Conservation (phyloP, 2,888 invertebrate genomes). For the Heliconius ismenius region DNA sequence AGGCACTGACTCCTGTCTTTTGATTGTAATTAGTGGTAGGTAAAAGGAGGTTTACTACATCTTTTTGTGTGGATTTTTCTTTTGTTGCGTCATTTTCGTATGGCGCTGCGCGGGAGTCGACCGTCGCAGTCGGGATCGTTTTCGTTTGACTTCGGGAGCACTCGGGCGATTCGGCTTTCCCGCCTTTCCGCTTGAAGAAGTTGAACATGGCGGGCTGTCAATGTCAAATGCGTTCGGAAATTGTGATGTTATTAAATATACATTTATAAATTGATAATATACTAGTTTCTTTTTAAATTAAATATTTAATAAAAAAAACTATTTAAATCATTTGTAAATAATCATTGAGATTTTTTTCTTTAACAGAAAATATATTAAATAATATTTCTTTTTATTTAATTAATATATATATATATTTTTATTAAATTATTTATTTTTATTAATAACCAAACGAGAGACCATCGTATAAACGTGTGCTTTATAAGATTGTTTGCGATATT, state of each 20-base stretch:
- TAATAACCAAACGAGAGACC: neutral
- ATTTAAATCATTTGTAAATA: constrained; percentile 2
- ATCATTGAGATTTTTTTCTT: neutral
- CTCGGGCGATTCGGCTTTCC: constrained; percentile 62
- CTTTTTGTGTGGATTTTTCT: constrained; percentile 63
- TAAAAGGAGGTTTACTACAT: constrained; percentile 75
- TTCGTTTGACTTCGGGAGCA: constrained; percentile 52
- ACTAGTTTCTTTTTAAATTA: neutral
- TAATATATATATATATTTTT: too few relatives aligned
- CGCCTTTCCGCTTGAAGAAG: constrained; percentile 76
- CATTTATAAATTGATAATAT: too few relatives aligned
- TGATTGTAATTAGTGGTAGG: constrained; percentile 72
- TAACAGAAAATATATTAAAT: neutral
- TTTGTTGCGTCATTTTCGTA: constrained; percentile 61
- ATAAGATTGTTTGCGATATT: constrained; percentile 22
- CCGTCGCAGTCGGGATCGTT: constrained; percentile 59
- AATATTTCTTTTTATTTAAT: neutral
- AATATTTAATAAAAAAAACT: neutral
- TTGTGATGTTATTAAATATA: constrained; percentile 18
- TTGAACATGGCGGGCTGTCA: constrained; percentile 69
- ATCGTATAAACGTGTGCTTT: neutral
- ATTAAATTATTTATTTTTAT: neutral
- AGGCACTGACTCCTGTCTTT: constrained; percentile 69
- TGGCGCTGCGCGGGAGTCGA: constrained; percentile 62
- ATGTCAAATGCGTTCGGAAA: constrained; percentile 51